phyloP scores from a whole-genome alignment of 2,113 vertebrate genomes.

The Setophaga petechia region DNA sequence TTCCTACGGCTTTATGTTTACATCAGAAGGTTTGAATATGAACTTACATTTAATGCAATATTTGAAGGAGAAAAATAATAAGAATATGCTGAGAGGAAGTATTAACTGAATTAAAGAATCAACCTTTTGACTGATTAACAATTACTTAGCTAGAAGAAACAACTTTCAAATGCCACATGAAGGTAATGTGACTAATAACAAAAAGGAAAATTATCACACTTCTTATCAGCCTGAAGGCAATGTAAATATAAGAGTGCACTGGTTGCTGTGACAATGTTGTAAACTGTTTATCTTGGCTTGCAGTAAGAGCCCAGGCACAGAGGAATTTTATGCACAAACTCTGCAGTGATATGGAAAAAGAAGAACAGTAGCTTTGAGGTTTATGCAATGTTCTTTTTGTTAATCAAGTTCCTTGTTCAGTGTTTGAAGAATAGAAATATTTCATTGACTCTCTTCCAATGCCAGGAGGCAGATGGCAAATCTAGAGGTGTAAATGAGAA shows the following conservation, averaged over 20 bases:
- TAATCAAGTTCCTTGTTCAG: neutral
- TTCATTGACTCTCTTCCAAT: neutral
- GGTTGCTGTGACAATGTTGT: neutral
- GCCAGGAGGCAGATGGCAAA: neutral
- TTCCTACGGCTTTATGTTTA: neutral
- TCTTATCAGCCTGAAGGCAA: slow-evolving; percentile 1
- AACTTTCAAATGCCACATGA: neutral
- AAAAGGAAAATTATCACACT: neutral
- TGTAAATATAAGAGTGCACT: neutral
- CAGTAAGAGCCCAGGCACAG: neutral
- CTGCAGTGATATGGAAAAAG: neutral
- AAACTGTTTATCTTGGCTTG: slow-evolving; percentile 5
- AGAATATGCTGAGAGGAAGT: neutral
- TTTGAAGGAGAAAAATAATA: slow-evolving; percentile 8
- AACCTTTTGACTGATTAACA: slow-evolving; percentile 12
- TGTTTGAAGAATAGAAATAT: neutral
- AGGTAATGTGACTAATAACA: slow-evolving; percentile 18
- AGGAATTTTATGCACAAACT: neutral
- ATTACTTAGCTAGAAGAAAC: neutral
- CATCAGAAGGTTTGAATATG: neutral
- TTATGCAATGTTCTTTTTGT: neutral
- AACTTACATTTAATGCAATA: slow-evolving; percentile 22
- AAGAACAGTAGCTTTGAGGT: neutral
- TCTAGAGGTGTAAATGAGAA: slow-evolving; percentile 11
- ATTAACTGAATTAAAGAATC: slow-evolving; percentile 3